These are phyloP conservation scores for Plotosus lineatus DNA, from an alignment of 2,113 vertebrate species.

Conservation along the genomic window DNA sequence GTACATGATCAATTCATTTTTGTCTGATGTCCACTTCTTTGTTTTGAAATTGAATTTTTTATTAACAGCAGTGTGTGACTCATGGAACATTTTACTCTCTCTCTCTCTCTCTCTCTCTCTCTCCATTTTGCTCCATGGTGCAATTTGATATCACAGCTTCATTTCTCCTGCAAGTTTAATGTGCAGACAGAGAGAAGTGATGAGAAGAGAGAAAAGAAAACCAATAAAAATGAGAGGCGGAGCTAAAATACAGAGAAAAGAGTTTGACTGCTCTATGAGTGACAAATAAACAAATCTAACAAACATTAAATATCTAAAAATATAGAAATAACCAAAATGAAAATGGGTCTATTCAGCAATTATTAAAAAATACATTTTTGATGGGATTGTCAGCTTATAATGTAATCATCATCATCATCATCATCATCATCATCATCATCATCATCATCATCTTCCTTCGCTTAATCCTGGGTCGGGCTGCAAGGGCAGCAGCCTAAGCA, in stretches of 20 bases:
- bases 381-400: no score
- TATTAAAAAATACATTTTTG: no score
- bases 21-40: not conserved
- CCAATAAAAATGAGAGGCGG: not conserved
- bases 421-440: no score
- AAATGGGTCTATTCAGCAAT: no score
- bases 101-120: not conserved
- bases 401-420: no score
- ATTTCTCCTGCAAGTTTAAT: slow-evolving; percentile 75
- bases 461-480: no score
- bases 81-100: slow-evolving; percentile 18
- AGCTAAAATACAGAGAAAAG: not conserved
- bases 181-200: slow-evolving; percentile 38
- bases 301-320: not conserved
- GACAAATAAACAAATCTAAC: not conserved
- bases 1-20: not conserved
- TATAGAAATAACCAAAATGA: not conserved
- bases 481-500: no score
- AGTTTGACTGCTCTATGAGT: not conserved
- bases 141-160: slow-evolving; percentile 69
- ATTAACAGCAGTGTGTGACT: not conserved
- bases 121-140: slow-evolving; percentile 60
- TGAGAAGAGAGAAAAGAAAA: slow-evolving; percentile 3
- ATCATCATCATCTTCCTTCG: no score
- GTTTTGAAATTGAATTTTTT: not conserved